A percentile compares a stretch with the other conserved stretches of the same genome.
Evolutionary conservation across 2,888 invertebrate species (phyloP).

Genomic region (Vannuccia rotundouncinata): DNA sequence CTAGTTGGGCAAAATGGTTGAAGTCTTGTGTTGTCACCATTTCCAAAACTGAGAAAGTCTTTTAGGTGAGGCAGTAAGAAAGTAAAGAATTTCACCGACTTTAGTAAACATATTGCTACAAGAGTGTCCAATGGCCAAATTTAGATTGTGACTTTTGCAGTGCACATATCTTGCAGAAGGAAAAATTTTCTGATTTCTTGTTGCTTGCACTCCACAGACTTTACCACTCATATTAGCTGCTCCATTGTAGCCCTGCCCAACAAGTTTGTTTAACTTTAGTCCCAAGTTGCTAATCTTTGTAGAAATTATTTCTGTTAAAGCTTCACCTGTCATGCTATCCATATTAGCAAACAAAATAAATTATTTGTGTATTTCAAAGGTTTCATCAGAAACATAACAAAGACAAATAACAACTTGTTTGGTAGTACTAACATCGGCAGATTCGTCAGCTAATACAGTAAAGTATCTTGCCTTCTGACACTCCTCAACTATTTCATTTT

Average conservation of each 20-base stretch:
- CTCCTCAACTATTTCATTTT: background rate
- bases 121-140: background rate
- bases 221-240: background rate
- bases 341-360: background rate
- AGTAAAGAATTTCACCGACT: background rate
- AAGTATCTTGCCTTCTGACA: background rate
- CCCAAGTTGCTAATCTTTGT: background rate
- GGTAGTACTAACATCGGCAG: background rate
- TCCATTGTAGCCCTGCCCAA: conserved; percentile 1
- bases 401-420: background rate
- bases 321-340: background rate
- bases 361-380: background rate
- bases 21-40: background rate
- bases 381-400: background rate
- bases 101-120: conserved; percentile 5
- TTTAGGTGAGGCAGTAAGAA: conserved; percentile 12
- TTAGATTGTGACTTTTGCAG: conserved; percentile 11
- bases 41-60: conserved; percentile 11
- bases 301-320: background rate
- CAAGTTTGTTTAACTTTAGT: background rate
- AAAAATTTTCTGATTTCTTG: background rate
- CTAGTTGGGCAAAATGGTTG: background rate
- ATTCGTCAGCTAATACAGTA: background rate
- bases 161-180: background rate
- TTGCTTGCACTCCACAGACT: background rate